phyloP scores from a whole-genome alignment of 2,797 vertebrate genomes.

The Melanotaenia maccullochi region DNA sequence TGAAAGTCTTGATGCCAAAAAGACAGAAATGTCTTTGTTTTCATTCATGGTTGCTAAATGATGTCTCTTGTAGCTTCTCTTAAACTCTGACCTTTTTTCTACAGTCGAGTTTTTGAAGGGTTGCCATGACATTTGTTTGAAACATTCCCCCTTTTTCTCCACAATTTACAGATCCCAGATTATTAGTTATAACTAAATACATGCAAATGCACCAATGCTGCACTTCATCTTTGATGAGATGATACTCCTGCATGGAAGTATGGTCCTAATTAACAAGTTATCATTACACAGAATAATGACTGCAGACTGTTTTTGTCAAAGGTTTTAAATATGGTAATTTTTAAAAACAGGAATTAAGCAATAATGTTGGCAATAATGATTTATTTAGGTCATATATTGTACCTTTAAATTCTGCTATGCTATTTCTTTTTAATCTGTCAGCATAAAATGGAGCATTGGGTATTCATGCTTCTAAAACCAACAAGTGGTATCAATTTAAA shows the following conservation, averaged over 20 bases:
- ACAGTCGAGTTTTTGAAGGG: background rate
- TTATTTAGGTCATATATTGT: background rate
- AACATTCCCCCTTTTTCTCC: background rate
- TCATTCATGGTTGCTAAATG: background rate
- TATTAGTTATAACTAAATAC: background rate
- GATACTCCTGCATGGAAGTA: too few relatives aligned
- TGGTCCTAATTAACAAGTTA: too few relatives aligned
- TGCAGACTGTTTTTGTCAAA: background rate
- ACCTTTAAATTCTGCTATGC: background rate
- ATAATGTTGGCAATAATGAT: background rate
- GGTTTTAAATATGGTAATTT: background rate
- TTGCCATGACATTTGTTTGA: background rate
- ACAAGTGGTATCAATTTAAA: constrained; percentile 4
- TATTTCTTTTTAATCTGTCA: background rate
- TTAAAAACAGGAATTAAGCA: background rate
- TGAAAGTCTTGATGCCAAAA: background rate
- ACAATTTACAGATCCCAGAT: background rate
- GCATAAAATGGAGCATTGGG: background rate
- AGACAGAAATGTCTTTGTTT: background rate
- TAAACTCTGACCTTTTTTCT: background rate
- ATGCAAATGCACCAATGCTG: background rate
- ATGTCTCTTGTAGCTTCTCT: background rate
- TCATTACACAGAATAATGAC: background rate
- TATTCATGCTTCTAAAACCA: constrained; percentile 28
- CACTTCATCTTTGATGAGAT: too few relatives aligned